A percentile compares a stretch with the other conserved stretches of the same genome.
phyloP scores from a whole-genome alignment of 1,140 invertebrate species.

The Calycopis cecrops region DNA sequence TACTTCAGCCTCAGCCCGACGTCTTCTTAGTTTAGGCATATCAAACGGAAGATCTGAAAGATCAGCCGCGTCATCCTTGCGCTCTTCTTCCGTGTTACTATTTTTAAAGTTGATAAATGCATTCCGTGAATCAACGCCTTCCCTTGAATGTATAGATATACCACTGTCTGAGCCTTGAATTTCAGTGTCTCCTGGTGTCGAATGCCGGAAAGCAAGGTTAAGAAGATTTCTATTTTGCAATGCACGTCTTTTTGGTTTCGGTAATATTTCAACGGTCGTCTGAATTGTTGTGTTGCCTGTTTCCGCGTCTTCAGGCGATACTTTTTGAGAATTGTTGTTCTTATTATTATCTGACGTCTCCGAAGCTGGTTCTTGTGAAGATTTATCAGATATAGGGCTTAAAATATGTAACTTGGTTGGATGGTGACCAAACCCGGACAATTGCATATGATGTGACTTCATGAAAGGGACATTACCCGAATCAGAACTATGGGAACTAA shows the following conservation, averaged over 20 bases:
- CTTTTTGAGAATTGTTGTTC: conserved; percentile 85
- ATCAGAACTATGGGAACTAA: conserved; percentile 90
- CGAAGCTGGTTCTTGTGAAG: conserved; percentile 88
- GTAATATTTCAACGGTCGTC: conserved; percentile 65
- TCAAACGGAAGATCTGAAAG: conserved; percentile 88
- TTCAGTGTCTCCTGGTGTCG: conserved; percentile 80
- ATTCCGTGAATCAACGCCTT: conserved; percentile 81
- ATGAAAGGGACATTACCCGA: conserved; percentile 79
- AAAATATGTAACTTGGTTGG: conserved; percentile 87
- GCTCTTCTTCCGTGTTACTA: conserved; percentile 67
- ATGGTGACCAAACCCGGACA: conserved; percentile 80
- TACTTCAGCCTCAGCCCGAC: conserved; percentile 80
- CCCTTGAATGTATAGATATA: conserved; percentile 87
- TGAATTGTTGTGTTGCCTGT: conserved; percentile 67
- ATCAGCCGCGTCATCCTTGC: conserved; percentile 73
- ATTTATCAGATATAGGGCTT: conserved; percentile 92
- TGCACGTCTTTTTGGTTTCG: conserved; percentile 77
- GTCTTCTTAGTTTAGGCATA: conserved; percentile 90
- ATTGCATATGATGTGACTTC: conserved; percentile 76
- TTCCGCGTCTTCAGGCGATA: conserved; percentile 77
- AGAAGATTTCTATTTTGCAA: conserved; percentile 87
- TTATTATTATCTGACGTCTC: conserved; percentile 86
- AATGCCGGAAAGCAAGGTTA: conserved; percentile 80
- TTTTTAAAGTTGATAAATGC: conserved; percentile 78
- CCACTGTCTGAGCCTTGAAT: conserved; percentile 90